Percentiles rank a stretch among this genome's conserved stretches.
These are phyloP conservation scores for Halictus ligatus DNA, from an alignment of 2,888 invertebrate species.

Conservation along the genomic window DNA sequence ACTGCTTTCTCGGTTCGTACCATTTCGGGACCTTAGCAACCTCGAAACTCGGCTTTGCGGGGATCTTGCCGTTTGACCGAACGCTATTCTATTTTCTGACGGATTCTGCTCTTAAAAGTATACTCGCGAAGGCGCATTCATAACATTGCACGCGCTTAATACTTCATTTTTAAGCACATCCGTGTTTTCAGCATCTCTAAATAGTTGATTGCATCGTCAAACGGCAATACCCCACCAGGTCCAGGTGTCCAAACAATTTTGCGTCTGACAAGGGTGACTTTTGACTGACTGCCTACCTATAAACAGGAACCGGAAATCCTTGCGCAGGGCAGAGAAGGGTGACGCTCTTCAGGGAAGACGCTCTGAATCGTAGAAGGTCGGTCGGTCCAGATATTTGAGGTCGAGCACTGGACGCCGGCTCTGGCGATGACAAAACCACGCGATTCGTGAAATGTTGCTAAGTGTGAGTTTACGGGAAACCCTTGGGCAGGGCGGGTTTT, in stretches of 20 bases:
- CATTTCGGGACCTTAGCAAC: not conserved
- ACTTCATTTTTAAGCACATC: too few relatives aligned
- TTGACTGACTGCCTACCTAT: constrained; percentile 81
- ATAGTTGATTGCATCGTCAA: not conserved
- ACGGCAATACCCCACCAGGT: not conserved
- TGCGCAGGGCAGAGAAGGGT: constrained; percentile 85
- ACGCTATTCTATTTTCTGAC: too few relatives aligned
- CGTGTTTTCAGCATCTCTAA: too few relatives aligned
- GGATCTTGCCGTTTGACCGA: not conserved
- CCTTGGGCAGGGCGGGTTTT: too few relatives aligned
- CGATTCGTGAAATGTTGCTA: constrained; percentile 7
- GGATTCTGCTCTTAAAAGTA: too few relatives aligned
- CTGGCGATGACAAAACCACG: constrained; percentile 77
- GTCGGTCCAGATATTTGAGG: constrained; percentile 85
- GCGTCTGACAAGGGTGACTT: not conserved
- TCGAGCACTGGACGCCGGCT: constrained; percentile 86
- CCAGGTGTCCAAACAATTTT: not conserved
- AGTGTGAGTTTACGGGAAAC: constrained; percentile 49
- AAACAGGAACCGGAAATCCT: constrained; percentile 84
- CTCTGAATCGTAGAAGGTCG: constrained; percentile 81
- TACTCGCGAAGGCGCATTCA: too few relatives aligned
- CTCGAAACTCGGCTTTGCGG: not conserved
- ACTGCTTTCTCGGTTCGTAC: not conserved
- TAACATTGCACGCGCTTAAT: too few relatives aligned
- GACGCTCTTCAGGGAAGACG: constrained; percentile 77